These are phyloP conservation scores for Dasypus novemcinctus DNA, from an alignment of 2,113 vertebrate species.

Conservation along the genomic window DNA sequence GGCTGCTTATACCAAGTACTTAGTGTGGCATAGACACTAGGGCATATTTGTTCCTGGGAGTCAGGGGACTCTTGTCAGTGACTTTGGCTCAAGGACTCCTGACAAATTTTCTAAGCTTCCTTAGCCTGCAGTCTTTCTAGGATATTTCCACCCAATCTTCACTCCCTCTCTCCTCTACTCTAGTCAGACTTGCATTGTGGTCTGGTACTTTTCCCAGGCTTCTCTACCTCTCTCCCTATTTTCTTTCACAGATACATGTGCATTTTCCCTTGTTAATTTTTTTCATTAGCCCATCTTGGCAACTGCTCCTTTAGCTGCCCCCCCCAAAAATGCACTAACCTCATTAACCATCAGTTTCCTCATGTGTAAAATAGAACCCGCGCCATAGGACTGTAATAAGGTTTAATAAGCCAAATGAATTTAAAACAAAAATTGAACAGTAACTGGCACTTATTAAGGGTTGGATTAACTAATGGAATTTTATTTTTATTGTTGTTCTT, in stretches of 20 bases:
- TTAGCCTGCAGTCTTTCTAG: background rate
- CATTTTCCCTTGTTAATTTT: background rate
- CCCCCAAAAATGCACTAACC: background rate
- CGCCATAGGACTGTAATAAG: background rate
- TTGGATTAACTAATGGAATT: background rate
- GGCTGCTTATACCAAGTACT: background rate
- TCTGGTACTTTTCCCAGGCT: background rate
- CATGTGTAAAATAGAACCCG: background rate
- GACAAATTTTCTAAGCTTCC: background rate
- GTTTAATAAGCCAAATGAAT: background rate
- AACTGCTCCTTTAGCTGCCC: background rate
- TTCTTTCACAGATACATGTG: background rate
- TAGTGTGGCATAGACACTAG: background rate
- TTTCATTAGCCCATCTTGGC: background rate
- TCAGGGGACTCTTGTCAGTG: background rate
- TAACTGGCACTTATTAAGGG: background rate
- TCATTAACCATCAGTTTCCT: background rate
- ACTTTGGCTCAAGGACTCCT: background rate
- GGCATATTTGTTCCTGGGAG: background rate
- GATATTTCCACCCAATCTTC: background rate
- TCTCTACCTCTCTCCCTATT: background rate
- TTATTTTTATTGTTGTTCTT: background rate
- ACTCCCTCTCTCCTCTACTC: background rate
- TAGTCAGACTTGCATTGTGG: background rate
- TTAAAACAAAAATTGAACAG: slow-evolving; percentile 22